Conservation (phyloP, 2,888 invertebrate species). For the Diarsia brunnea region DNA sequence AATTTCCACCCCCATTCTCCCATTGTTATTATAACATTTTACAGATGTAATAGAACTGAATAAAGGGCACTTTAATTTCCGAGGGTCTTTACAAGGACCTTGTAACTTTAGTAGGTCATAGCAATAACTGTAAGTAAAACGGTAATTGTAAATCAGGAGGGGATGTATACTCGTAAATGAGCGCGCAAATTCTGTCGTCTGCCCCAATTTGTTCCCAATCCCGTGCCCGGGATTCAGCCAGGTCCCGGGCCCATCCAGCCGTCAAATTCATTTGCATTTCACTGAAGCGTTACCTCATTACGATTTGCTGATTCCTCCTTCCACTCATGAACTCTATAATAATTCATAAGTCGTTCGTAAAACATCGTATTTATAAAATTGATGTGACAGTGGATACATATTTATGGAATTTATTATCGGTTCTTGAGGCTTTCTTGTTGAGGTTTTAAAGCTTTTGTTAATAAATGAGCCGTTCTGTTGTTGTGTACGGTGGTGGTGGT, state of each 20-base stretch:
- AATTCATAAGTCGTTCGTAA: slow-evolving; percentile 75
- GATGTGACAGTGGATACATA: slow-evolving; percentile 69
- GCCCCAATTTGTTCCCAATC: slow-evolving; percentile 80
- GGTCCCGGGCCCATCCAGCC: slow-evolving; percentile 72
- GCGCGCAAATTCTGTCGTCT: slow-evolving; percentile 78
- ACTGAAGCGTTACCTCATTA: slow-evolving; percentile 84
- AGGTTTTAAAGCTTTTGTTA: slow-evolving; percentile 47
- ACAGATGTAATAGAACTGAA: slow-evolving; percentile 45
- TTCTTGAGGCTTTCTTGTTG: slow-evolving; percentile 31
- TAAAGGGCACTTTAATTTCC: slow-evolving; percentile 51
- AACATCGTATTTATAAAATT: slow-evolving; percentile 63
- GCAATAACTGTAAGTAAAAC: slow-evolving; percentile 64
- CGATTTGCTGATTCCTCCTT: slow-evolving; percentile 77
- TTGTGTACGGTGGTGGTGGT: slow-evolving; percentile 17
- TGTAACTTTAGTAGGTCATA: slow-evolving; percentile 51
- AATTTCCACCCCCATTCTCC: background rate
- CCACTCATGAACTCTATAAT: slow-evolving; percentile 72
- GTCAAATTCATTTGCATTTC: slow-evolving; percentile 86
- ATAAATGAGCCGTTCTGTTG: slow-evolving; percentile 27
- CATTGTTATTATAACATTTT: slow-evolving; percentile 37
- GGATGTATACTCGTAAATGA: slow-evolving; percentile 78
- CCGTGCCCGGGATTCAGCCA: slow-evolving; percentile 59
- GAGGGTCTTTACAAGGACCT: slow-evolving; percentile 46
- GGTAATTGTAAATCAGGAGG: slow-evolving; percentile 72
- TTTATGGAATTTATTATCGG: slow-evolving; percentile 70